A percentile compares a stretch with the other conserved stretches of the same genome.
Conservation (phyloP, 2,113 vertebrate genomes). For the Brienomyrus longianalis region DNA sequence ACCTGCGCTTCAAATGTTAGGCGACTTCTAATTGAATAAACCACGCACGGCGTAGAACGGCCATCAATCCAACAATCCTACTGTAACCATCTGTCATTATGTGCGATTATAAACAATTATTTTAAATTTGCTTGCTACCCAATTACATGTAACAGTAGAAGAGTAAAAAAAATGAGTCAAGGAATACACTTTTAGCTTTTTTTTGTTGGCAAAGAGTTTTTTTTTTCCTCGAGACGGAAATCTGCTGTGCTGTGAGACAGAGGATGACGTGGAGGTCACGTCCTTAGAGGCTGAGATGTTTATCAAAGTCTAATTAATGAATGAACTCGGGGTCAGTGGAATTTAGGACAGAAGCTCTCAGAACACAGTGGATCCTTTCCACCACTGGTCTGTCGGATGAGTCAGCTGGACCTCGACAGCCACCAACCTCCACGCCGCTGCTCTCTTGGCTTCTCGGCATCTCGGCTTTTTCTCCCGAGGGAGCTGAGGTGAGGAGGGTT, state of each 20-base stretch:
- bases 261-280: not conserved
- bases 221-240: not conserved
- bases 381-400: not conserved
- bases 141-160: not conserved
- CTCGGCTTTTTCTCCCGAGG: not conserved
- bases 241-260: not conserved
- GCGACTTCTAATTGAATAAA: not conserved
- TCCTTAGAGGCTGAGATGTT: not conserved
- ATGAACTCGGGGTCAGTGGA: not conserved
- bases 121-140: not conserved
- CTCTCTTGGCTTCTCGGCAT: not conserved
- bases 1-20: not conserved
- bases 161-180: not conserved
- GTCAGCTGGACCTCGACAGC: not conserved
- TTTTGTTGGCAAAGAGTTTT: not conserved
- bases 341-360: not conserved
- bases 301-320: conserved; percentile 7
- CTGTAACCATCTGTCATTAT: not conserved
- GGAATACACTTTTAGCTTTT: not conserved
- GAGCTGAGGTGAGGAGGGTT: not conserved
- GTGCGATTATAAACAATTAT: not conserved
- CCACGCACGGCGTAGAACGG: not conserved
- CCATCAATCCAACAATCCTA: not conserved
- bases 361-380: not conserved
- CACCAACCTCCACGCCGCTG: not conserved